These are phyloP conservation scores for Drosophila mojavensis DNA, from an alignment of 1,140 invertebrate genomes.

Conservation along the genomic window DNA sequence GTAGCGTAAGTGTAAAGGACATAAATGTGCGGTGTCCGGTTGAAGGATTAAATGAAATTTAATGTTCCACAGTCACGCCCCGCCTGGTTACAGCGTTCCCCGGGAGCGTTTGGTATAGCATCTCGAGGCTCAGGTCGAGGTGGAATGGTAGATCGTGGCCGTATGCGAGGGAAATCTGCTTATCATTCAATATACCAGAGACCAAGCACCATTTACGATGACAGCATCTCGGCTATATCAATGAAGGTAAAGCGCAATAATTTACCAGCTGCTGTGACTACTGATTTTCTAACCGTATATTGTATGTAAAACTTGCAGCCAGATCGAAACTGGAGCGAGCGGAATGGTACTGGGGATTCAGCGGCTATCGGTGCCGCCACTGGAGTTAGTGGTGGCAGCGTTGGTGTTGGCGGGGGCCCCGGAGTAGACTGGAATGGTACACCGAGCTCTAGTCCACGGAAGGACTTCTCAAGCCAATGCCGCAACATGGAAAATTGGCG, in stretches of 20 bases:
- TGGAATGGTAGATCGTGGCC: constrained; percentile 85
- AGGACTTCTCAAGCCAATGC: constrained; percentile 86
- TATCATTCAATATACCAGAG: constrained; percentile 83
- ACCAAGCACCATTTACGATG: constrained; percentile 71
- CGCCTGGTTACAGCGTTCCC: constrained; percentile 86
- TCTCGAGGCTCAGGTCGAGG: constrained; percentile 85
- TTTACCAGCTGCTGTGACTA: background rate
- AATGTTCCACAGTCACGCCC: constrained; percentile 63
- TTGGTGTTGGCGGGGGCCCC: constrained; percentile 66
- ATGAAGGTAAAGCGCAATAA: constrained; percentile 49
- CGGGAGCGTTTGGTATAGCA: constrained; percentile 61
- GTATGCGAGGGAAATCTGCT: constrained; percentile 85
- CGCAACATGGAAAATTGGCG: constrained; percentile 88
- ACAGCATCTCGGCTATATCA: constrained; percentile 43
- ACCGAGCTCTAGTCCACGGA: constrained; percentile 86
- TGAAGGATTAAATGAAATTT: background rate
- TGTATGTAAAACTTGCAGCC: constrained; percentile 21
- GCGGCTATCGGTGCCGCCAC: constrained; percentile 15
- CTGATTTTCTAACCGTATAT: too few relatives aligned
- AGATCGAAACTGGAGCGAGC: constrained; percentile 86
- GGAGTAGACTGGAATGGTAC: constrained; percentile 86
- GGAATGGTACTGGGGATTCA: constrained; percentile 86
- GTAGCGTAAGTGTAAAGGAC: constrained; percentile 42
- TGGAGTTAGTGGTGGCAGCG: constrained; percentile 57
- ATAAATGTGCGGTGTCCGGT: background rate